These are phyloP conservation scores for Sinocyclocheilus anshuiensis DNA, from an alignment of 2,113 vertebrate genomes.

Conservation along the genomic window DNA sequence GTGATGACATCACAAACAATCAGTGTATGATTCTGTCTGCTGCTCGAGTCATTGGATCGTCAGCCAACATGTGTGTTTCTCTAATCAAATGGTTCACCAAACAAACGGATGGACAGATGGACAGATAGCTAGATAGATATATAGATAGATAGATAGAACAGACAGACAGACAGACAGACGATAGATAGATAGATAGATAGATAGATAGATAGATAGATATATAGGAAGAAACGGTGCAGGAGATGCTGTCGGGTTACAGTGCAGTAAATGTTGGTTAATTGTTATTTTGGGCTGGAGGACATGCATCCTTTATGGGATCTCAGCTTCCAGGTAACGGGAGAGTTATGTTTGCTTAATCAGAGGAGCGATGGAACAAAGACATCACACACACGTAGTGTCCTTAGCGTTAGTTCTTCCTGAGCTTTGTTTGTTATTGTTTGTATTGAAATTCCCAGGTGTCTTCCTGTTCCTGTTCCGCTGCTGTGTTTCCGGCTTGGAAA, in stretches of 20 bases:
- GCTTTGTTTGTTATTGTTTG: constrained; percentile 47
- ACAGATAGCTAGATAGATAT: neutral
- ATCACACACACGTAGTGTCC: constrained; percentile 25
- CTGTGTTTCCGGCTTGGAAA: constrained; percentile 50
- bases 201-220: neutral
- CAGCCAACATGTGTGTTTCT: too few species aligned
- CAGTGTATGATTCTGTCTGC: neutral
- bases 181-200: neutral
- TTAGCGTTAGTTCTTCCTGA: constrained; percentile 48
- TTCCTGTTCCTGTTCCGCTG: constrained; percentile 59
- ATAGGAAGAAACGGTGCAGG: too few species aligned
- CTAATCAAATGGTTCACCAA: too few species aligned
- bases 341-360: constrained; percentile 34
- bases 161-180: too few species aligned
- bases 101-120: neutral
- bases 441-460: constrained; percentile 53
- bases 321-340: constrained; percentile 2
- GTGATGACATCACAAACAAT: neutral
- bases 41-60: neutral
- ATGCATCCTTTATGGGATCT: neutral
- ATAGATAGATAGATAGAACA: too few species aligned
- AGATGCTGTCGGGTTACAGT: neutral
- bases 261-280: constrained; percentile 44
- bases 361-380: constrained; percentile 20
- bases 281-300: constrained; percentile 9